Evolutionary conservation across 2,113 vertebrate species (phyloP).

Genomic region (Gnathonemus longibarbis): DNA sequence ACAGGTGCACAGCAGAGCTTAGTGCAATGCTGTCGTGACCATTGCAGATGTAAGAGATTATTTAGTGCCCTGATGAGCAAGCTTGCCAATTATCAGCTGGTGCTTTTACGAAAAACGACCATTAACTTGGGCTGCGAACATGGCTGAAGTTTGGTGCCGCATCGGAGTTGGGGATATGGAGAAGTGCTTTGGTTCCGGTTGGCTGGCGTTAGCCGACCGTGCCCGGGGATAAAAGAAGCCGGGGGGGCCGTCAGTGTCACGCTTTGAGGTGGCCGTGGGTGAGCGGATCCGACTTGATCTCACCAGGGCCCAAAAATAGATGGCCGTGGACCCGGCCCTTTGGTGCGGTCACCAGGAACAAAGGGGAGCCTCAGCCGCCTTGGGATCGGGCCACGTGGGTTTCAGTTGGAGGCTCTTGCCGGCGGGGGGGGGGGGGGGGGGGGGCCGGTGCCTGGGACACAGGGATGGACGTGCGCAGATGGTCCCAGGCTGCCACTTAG

Average conservation of each 20-base stretch:
- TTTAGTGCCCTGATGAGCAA: background rate
- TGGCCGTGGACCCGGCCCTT: background rate
- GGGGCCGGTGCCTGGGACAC: background rate
- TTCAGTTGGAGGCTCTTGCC: background rate
- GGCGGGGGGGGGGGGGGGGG: background rate
- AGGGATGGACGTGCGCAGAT: background rate
- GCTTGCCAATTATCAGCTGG: background rate
- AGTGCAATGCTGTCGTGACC: background rate
- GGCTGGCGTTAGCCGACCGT: background rate
- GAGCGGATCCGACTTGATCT: background rate
- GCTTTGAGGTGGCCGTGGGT: background rate
- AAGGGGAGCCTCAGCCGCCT: background rate
- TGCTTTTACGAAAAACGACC: background rate
- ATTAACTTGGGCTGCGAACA: background rate
- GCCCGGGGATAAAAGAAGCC: background rate
- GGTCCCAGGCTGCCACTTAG: background rate
- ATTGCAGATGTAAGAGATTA: background rate
- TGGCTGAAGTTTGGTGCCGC: background rate
- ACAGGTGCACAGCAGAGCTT: background rate
- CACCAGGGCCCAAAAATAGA: conserved; percentile 20
- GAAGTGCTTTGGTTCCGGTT: background rate
- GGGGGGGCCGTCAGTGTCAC: background rate
- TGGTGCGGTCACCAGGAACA: background rate
- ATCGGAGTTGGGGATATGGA: background rate
- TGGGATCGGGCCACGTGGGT: background rate